phyloP scores from a whole-genome alignment of 2,888 invertebrate genomes.

The Zootermopsis nevadensis region DNA sequence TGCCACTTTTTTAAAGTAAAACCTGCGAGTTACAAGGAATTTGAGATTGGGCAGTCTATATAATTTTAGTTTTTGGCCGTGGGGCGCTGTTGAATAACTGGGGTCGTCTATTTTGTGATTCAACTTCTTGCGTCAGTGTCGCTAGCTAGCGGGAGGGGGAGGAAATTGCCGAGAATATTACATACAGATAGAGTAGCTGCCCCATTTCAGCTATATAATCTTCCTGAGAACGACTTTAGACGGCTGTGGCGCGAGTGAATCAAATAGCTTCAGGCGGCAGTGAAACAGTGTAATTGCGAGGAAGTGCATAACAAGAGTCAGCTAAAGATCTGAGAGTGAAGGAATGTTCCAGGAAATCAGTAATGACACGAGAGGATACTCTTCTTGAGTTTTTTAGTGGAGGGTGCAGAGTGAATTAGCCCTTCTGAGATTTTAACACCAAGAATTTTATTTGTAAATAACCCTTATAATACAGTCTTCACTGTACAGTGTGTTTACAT shows the following conservation, averaged over 20 bases:
- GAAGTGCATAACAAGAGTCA: neutral
- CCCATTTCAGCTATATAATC: neutral
- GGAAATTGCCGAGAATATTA: neutral
- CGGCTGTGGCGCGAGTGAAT: constrained; percentile 1
- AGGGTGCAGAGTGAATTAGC: neutral
- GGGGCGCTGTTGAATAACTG: neutral
- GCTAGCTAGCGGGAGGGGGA: constrained; percentile 20
- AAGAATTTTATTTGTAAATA: neutral
- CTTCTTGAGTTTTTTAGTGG: neutral
- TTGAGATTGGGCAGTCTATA: neutral
- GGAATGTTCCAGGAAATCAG: neutral
- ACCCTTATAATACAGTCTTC: no score
- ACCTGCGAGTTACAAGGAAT: neutral
- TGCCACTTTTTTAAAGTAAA: no score
- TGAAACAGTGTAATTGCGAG: constrained; percentile 1
- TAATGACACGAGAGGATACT: neutral
- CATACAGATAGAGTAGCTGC: neutral
- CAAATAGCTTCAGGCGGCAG: neutral
- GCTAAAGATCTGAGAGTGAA: neutral
- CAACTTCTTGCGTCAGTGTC: neutral
- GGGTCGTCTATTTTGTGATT: neutral
- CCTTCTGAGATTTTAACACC: neutral
- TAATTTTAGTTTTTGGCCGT: neutral
- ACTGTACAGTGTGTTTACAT: no score
- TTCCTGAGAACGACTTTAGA: constrained; percentile 1